Percentiles rank a stretch among this genome's conserved stretches.
Evolutionary conservation across 2,797 vertebrate genomes (phyloP).

Genomic region (Sebastes vulpes): DNA sequence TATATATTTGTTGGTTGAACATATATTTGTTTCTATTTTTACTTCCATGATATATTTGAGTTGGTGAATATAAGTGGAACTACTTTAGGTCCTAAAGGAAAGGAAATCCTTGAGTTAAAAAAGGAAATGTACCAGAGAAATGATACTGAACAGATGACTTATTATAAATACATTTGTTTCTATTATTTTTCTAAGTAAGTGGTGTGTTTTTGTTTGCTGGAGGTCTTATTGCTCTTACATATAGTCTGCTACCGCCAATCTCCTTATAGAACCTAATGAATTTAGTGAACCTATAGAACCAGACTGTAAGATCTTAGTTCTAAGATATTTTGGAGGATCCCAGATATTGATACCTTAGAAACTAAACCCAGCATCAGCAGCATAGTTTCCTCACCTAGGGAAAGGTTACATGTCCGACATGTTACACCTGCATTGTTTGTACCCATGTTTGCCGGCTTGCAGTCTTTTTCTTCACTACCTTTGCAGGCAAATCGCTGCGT

Average conservation of each 20-base stretch:
- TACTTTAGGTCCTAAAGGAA: background rate
- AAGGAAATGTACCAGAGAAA: background rate
- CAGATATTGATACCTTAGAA: background rate
- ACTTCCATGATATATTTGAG: background rate
- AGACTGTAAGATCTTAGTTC: background rate
- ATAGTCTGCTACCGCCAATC: background rate
- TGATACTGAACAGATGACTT: background rate
- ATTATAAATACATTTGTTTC: background rate
- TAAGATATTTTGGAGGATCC: background rate
- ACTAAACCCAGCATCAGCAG: background rate
- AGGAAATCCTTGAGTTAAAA: background rate
- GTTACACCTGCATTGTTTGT: background rate
- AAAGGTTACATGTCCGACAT: background rate
- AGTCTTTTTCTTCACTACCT: background rate
- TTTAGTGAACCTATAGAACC: background rate
- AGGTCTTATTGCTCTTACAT: background rate
- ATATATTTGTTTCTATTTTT: background rate
- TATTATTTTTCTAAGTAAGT: background rate
- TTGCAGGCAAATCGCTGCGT: background rate
- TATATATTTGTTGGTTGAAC: background rate
- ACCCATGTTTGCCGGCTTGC: rapidly evolving
- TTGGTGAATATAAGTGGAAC: background rate
- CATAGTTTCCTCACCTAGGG: too few species aligned
- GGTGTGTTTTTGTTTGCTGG: background rate
- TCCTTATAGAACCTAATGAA: background rate